These are phyloP conservation scores for Pachliopta kotzebuea DNA, from an alignment of 2,888 invertebrate species.

Conservation along the genomic window DNA sequence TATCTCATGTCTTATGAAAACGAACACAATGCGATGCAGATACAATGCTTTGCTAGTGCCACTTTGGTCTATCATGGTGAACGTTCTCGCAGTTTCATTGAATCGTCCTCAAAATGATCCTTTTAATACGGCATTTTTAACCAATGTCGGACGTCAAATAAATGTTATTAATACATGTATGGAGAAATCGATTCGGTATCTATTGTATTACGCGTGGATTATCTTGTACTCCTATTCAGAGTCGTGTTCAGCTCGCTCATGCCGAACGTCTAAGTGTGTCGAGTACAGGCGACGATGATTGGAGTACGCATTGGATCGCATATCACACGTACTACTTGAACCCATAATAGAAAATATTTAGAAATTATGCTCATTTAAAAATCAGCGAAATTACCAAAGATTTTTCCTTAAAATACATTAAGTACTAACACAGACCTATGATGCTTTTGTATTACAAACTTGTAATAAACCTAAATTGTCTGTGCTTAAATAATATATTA, in stretches of 20 bases:
- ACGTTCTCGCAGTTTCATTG: no score
- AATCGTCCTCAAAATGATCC: no score
- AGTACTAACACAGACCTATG: no score
- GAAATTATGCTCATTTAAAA: not conserved
- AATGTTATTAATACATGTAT: not conserved
- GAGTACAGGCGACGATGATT: slow-evolving; percentile 13
- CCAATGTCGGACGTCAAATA: not conserved
- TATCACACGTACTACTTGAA: not conserved
- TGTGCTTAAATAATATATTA: no score
- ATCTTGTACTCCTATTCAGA: slow-evolving; percentile 21
- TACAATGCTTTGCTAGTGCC: no score
- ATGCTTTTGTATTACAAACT: no score
- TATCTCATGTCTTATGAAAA: no score
- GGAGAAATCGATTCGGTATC: slow-evolving; percentile 8
- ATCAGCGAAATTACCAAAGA: not conserved
- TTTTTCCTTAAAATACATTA: no score
- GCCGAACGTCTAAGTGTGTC: slow-evolving; percentile 18
- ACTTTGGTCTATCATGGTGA: no score
- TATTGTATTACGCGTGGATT: slow-evolving; percentile 9
- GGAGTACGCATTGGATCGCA: slow-evolving; percentile 12
- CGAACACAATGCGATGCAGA: no score
- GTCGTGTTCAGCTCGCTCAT: not conserved
- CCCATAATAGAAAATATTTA: slow-evolving; percentile 6
- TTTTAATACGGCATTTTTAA: not conserved
- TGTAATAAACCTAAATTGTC: no score